Evolutionary conservation across 2,113 vertebrate species (phyloP).

Genomic region (Verasper variegatus): DNA sequence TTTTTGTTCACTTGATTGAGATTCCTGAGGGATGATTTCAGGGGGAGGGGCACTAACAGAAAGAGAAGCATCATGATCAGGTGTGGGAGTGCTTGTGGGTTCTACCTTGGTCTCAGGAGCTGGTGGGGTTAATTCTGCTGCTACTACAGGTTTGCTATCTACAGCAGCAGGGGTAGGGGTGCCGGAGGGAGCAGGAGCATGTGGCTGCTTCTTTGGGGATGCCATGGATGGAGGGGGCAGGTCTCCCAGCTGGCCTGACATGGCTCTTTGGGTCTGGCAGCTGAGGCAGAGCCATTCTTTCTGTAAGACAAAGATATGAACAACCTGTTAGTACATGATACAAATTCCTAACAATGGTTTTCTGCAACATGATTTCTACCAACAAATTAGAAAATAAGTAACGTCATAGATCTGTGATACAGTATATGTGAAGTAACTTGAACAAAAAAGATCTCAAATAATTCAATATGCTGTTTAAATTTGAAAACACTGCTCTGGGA

Average conservation of each 20-base stretch:
- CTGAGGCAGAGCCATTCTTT: slow-evolving; percentile 98
- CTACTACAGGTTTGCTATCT: slow-evolving; percentile 78
- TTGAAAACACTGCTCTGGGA: neutral
- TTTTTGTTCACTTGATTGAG: slow-evolving; percentile 47
- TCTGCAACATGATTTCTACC: neutral
- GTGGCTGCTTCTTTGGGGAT: slow-evolving; percentile 79
- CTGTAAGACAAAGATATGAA: slow-evolving; percentile 78
- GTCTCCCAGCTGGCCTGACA: slow-evolving; percentile 91
- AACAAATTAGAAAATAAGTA: neutral
- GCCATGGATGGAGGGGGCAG: slow-evolving; percentile 74
- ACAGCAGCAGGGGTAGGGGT: slow-evolving; percentile 66
- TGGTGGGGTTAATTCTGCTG: slow-evolving; percentile 62
- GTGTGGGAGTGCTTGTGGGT: slow-evolving; percentile 39
- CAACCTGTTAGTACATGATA: slow-evolving; percentile 13
- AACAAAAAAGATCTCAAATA: neutral
- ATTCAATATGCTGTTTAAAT: too few relatives aligned
- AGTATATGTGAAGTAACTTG: neutral
- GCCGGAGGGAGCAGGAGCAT: slow-evolving; percentile 59
- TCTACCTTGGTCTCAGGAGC: slow-evolving; percentile 77
- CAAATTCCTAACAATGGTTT: neutral
- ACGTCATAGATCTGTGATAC: neutral
- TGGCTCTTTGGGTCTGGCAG: slow-evolving; percentile 95
- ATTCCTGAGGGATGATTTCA: slow-evolving; percentile 73
- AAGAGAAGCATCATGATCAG: slow-evolving; percentile 56
- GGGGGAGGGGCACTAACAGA: slow-evolving; percentile 52